A percentile compares a stretch with the other conserved stretches of the same genome.
These are phyloP conservation scores for Piscicola geometra DNA, from an alignment of 2,888 invertebrate species.

Conservation along the genomic window DNA sequence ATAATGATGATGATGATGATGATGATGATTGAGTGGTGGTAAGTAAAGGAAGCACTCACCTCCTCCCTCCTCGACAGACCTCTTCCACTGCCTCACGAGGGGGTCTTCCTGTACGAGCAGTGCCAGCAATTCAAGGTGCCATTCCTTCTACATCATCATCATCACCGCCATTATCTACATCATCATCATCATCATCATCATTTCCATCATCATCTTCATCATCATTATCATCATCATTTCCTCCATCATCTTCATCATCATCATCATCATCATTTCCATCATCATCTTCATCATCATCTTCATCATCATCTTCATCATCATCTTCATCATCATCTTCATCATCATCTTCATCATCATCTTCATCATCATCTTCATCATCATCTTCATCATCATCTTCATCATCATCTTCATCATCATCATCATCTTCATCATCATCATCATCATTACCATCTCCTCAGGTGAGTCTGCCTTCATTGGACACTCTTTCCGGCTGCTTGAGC, in stretches of 20 bases:
- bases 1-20: constrained; percentile 27
- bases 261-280: background rate
- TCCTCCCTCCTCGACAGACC: background rate
- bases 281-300: background rate
- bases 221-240: background rate
- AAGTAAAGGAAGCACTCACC: background rate
- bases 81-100: background rate
- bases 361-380: background rate
- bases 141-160: background rate
- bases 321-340: too few relatives aligned
- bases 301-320: background rate
- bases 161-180: background rate
- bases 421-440: background rate
- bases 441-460: background rate
- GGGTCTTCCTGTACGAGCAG: background rate
- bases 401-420: background rate
- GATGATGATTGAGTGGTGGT: constrained; percentile 8
- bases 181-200: background rate
- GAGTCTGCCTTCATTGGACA: constrained; percentile 11
- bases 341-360: background rate
- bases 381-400: background rate
- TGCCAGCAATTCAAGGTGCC: background rate
- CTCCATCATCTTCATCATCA: background rate
- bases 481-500: background rate
- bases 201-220: background rate